Evolutionary conservation across 2,888 invertebrate species (phyloP).

Genomic region (Ochropleura leucogaster): DNA sequence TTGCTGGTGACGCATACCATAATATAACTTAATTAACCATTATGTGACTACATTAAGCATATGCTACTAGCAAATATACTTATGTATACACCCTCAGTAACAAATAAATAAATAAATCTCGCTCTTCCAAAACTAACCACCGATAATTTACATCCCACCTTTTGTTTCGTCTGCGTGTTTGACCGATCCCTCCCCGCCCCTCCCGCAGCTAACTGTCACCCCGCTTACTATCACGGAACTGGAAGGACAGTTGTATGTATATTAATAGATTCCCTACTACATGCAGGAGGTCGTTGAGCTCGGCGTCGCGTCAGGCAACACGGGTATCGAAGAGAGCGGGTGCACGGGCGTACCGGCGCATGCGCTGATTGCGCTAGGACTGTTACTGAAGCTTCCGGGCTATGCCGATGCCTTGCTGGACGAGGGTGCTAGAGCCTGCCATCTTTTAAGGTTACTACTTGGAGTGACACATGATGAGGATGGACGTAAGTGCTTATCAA

Average conservation of each 20-base stretch:
- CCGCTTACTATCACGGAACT: not conserved
- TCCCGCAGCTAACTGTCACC: not conserved
- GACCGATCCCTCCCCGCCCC: not conserved
- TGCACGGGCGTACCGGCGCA: constrained; percentile 94
- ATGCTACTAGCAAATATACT: not conserved
- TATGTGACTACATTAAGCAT: not conserved
- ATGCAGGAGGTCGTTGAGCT: constrained; percentile 84
- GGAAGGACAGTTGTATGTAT: constrained; percentile 57
- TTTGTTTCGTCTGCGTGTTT: not conserved
- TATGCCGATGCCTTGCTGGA: constrained; percentile 97
- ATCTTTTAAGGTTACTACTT: constrained; percentile 95
- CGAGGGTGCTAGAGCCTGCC: constrained; percentile 96
- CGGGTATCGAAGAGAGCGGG: constrained; percentile 77
- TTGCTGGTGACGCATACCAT: not conserved
- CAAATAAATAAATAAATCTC: no score
- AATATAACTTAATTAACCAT: not conserved
- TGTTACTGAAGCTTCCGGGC: constrained; percentile 96
- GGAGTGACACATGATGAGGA: constrained; percentile 98
- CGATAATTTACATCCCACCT: not conserved
- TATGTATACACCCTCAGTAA: not conserved
- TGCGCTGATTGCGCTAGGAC: constrained; percentile 96
- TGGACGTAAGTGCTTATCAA: constrained; percentile 91
- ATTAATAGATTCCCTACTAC: constrained; percentile 39
- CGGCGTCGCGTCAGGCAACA: constrained; percentile 82
- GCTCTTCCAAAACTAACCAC: not conserved